phyloP scores from a whole-genome alignment of 2,888 invertebrate species.

The Deroplatys truncata region DNA sequence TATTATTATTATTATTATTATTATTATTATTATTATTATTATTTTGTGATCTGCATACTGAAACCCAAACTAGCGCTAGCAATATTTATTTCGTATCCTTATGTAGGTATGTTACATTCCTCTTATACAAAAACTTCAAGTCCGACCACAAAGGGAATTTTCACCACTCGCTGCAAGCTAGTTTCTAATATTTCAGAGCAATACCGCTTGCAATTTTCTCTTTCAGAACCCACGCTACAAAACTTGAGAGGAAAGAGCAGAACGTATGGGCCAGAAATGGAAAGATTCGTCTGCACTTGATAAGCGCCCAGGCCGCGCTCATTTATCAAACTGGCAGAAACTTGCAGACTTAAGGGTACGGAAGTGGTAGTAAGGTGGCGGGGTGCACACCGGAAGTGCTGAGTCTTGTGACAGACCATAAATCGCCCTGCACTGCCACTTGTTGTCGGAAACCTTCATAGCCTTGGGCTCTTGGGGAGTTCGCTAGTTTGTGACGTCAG shows the following conservation, averaged over 20 bases:
- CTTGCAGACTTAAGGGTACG: neutral
- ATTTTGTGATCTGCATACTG: too few relatives aligned
- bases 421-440: neutral
- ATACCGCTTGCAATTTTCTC: neutral
- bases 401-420: neutral
- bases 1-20: too few relatives aligned
- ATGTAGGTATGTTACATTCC: too few relatives aligned
- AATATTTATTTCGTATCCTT: too few relatives aligned
- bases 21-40: too few relatives aligned
- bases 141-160: too few relatives aligned
- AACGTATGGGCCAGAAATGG: neutral
- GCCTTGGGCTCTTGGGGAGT: neutral
- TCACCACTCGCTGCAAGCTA: too few relatives aligned
- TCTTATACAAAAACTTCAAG: too few relatives aligned
- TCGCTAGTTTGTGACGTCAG: too few relatives aligned
- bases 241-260: neutral
- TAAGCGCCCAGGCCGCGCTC: neutral
- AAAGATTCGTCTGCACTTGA: neutral
- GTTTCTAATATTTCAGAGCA: too few relatives aligned
- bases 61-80: too few relatives aligned
- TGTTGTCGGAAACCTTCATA: neutral
- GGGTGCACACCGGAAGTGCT: neutral
- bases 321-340: neutral
- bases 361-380: neutral
- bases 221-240: neutral